Evolutionary conservation across 2,113 vertebrate genomes (phyloP).

Genomic region (Leptosomus discolor): DNA sequence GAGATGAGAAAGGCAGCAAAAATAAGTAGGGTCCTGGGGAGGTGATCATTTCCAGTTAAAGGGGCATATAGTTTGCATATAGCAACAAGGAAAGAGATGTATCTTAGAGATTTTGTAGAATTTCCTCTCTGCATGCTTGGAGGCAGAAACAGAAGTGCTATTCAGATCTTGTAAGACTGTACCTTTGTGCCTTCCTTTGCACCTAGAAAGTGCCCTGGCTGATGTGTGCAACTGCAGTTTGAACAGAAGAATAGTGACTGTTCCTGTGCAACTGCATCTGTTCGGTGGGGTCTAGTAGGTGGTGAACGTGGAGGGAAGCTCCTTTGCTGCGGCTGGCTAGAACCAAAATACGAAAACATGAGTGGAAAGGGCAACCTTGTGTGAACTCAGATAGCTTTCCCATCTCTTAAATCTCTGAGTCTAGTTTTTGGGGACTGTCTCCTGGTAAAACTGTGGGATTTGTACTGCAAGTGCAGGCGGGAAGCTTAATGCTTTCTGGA

Average conservation of each 20-base stretch:
- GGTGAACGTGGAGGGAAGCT: not conserved
- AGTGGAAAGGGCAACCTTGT: not conserved
- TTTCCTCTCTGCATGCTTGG: not conserved
- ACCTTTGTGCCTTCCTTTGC: not conserved
- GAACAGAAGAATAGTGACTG: not conserved
- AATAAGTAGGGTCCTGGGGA: not conserved
- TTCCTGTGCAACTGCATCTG: not conserved
- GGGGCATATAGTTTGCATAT: not conserved
- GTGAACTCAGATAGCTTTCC: not conserved
- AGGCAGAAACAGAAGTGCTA: conserved; percentile 18
- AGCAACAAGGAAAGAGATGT: not conserved
- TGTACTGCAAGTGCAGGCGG: not conserved
- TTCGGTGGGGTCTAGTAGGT: not conserved
- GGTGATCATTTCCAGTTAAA: not conserved
- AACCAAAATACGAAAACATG: not conserved
- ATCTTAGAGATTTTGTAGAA: not conserved
- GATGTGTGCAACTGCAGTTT: not conserved
- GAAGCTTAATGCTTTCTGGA: conserved; percentile 19
- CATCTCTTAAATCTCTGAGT: not conserved
- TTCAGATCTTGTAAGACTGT: not conserved
- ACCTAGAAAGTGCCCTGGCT: not conserved
- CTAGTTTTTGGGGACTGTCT: not conserved
- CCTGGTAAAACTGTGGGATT: not conserved
- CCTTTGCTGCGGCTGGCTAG: not conserved
- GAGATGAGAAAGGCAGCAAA: not conserved